Evolutionary conservation across 2,888 invertebrate species (phyloP), one percentile per base, ranked within the genome.

Genomic region (Trimorus sp.): DNA sequence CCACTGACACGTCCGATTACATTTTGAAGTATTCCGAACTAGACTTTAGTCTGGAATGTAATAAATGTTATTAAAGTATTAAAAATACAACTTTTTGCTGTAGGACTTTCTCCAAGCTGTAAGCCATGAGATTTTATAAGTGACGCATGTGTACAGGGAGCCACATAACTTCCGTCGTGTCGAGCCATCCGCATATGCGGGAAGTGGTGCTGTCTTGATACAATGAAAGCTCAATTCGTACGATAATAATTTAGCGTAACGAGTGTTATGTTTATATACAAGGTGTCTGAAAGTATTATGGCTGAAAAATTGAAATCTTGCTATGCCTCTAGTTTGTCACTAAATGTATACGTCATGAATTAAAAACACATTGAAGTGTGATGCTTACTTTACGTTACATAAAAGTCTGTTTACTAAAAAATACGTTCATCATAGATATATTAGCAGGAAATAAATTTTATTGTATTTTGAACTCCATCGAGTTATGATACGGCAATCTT

Each of bases 221-320:
- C 62, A 80, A 75, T 71, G 80, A 80, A 80, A 80, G 80, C 80
- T 76, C 76, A 80, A 60, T 80, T 80, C 71, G 58, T 66, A 80
- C 76, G 76, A 70, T 76, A 80, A 71, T 80, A 71, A 80, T 76
- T 76, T 76, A 70, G 74, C 70, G 71, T 80, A 76, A 80, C 71
- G 59, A 68, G 40, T 45, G 53, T 38, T 65, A 40, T 75, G 40
- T 70, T 75, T 66, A 60, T 66, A 76, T 56, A 65, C 53, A 68
- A 62, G 49, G 58, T 62, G 59, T 69, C 69, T 38, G 14, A 42
- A 16, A 48, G 26, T 26, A 26, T 26, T 26, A 26, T 26, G 26
- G 26, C 26, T 26, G 26, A 26, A 26, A 26, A 26, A 26, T 26
- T 26, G 2, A 26, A 26, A 26, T 4, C 26, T 1, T 4, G 26